Percentiles rank a stretch among this genome's conserved stretches.
Conservation (phyloP, 2,113 vertebrate genomes). For the Canis aureus region DNA sequence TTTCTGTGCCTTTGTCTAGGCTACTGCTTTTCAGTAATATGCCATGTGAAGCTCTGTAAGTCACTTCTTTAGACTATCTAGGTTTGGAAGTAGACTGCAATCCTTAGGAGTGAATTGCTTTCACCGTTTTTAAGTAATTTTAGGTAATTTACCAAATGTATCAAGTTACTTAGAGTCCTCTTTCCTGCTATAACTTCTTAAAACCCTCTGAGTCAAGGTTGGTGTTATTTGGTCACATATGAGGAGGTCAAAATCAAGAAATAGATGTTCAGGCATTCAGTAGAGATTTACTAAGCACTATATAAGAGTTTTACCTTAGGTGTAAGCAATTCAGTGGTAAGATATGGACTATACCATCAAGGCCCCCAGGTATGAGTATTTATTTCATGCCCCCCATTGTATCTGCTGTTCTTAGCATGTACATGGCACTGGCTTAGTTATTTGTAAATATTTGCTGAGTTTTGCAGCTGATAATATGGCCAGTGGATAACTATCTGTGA, state of each 20-base stretch:
- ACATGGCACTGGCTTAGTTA: rapidly evolving
- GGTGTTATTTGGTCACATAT: not conserved
- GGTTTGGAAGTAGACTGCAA: not conserved
- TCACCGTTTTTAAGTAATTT: not conserved
- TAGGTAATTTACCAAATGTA: not conserved
- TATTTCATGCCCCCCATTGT: not conserved
- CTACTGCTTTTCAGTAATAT: not conserved
- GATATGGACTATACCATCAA: rapidly evolving
- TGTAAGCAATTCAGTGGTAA: not conserved
- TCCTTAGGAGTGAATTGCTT: not conserved
- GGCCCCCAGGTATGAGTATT: not conserved
- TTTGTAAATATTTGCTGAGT: not conserved
- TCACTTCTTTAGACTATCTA: not conserved
- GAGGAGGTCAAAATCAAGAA: not conserved
- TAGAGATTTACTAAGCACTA: not conserved
- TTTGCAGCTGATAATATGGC: not conserved
- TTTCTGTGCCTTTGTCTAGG: too few relatives aligned
- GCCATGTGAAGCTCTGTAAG: too few relatives aligned
- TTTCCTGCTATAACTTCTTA: not conserved
- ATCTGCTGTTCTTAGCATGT: not conserved
- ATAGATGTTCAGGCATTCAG: not conserved
- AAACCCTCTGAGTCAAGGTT: not conserved
- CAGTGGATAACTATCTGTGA: rapidly evolving
- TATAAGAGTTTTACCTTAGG: not conserved
- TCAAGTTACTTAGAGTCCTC: too few relatives aligned